Percentiles rank a stretch among this genome's conserved stretches.
phyloP scores from a whole-genome alignment of 2,888 invertebrate genomes.

The Cancer borealis region DNA sequence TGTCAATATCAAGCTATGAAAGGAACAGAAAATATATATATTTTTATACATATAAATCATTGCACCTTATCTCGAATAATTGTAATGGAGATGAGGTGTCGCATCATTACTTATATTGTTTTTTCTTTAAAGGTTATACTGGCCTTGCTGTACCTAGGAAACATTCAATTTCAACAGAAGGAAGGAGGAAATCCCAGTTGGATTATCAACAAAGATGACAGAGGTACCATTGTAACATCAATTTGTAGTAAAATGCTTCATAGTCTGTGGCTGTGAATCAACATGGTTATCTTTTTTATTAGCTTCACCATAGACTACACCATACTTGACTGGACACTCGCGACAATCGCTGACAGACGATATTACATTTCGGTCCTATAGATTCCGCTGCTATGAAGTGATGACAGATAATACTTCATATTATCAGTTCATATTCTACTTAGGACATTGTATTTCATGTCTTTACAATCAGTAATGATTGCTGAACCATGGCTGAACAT shows the following conservation, averaged over 20 bases:
- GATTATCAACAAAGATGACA: constrained; percentile 55
- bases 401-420: too few relatives aligned
- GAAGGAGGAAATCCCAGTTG: constrained; percentile 56
- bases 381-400: too few relatives aligned
- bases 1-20: too few relatives aligned
- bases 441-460: too few relatives aligned
- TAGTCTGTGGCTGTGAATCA: background rate
- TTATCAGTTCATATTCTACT: too few relatives aligned
- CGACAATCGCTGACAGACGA: too few relatives aligned
- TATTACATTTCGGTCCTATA: too few relatives aligned
- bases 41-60: background rate
- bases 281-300: background rate
- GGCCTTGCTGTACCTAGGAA: constrained; percentile 77
- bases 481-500: too few relatives aligned
- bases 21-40: too few relatives aligned
- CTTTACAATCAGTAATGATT: too few relatives aligned
- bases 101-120: background rate
- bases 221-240: constrained; percentile 49
- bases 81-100: background rate
- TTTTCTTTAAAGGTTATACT: constrained; percentile 67
- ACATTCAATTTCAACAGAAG: constrained; percentile 71
- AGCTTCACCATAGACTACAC: too few relatives aligned
- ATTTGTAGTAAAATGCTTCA: background rate
- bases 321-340: too few relatives aligned
- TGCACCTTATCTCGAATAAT: background rate